Conservation (phyloP, 1,140 invertebrate species). For the Lysiphlebus fabarum region DNA sequence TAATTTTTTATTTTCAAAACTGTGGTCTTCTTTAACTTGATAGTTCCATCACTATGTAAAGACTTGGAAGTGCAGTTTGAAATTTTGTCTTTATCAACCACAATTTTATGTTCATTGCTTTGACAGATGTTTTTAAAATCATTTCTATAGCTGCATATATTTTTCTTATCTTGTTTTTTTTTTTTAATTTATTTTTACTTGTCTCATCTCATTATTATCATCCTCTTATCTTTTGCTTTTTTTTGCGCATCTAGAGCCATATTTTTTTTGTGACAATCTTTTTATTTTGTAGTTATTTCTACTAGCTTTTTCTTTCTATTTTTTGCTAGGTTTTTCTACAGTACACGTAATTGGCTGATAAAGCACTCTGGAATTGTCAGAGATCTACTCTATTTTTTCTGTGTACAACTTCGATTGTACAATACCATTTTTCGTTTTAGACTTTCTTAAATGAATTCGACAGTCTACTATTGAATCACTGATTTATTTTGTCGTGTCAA, state of each 20-base stretch:
- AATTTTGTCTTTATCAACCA: no score
- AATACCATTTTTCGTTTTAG: neutral
- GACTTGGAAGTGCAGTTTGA: no score
- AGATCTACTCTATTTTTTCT: slow-evolving; percentile 27
- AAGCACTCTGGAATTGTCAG: slow-evolving; percentile 26
- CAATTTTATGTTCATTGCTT: no score
- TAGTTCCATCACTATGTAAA: no score
- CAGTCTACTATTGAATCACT: no score
- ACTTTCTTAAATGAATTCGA: no score
- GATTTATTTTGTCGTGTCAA: no score
- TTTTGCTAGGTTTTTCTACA: neutral
- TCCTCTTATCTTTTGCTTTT: neutral
- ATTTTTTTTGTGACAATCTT: neutral
- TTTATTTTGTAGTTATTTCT: neutral
- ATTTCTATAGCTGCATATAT: slow-evolving; percentile 35
- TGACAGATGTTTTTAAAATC: no score
- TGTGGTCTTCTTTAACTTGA: no score
- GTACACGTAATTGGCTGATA: slow-evolving; percentile 33
- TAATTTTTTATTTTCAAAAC: no score
- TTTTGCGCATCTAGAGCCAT: slow-evolving; percentile 9
- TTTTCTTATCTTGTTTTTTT: slow-evolving; percentile 26
- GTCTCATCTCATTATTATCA: no score
- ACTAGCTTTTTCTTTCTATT: slow-evolving; percentile 12
- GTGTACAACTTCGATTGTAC: slow-evolving; percentile 7
- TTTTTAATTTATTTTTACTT: slow-evolving; percentile 15